Evolutionary conservation across 2,797 vertebrate genomes (phyloP).

Genomic region (Dryobates pubescens): DNA sequence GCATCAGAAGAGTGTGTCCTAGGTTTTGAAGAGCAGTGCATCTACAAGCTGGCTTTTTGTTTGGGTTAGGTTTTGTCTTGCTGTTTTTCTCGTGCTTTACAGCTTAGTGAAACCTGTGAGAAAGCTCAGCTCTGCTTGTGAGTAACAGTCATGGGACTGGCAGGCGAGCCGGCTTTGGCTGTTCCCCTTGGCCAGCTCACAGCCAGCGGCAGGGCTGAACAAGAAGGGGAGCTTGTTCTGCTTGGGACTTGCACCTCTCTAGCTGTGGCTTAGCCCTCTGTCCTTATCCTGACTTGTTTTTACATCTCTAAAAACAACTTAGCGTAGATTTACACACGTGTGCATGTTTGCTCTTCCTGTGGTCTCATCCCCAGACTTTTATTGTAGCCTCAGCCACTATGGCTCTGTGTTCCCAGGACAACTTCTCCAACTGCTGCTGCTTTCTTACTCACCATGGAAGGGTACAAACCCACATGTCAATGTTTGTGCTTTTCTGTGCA

Average conservation of each 20-base stretch:
- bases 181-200: not conserved
- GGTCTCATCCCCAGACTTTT: not conserved
- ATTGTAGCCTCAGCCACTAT: not conserved
- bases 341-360: not conserved
- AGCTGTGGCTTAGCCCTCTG: not conserved
- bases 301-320: not conserved
- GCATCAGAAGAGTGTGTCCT: not conserved
- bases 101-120: conserved; percentile 20
- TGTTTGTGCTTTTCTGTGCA: not conserved
- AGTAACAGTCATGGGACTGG: conserved; percentile 46
- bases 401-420: not conserved
- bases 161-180: not conserved
- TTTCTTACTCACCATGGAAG: not conserved
- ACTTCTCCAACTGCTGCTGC: not conserved
- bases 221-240: not conserved
- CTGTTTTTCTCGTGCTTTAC: not conserved
- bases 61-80: too few relatives aligned
- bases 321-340: rapidly evolving
- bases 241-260: not conserved
- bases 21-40: not conserved
- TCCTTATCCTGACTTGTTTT: not conserved
- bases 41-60: not conserved
- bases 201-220: not conserved
- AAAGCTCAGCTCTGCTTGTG: conserved; percentile 20
- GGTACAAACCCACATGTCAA: rapidly evolving